A percentile compares a stretch with the other conserved stretches of the same genome.
These are phyloP conservation scores for Nomada hirtipes DNA, from an alignment of 2,888 invertebrate species.

Conservation along the genomic window DNA sequence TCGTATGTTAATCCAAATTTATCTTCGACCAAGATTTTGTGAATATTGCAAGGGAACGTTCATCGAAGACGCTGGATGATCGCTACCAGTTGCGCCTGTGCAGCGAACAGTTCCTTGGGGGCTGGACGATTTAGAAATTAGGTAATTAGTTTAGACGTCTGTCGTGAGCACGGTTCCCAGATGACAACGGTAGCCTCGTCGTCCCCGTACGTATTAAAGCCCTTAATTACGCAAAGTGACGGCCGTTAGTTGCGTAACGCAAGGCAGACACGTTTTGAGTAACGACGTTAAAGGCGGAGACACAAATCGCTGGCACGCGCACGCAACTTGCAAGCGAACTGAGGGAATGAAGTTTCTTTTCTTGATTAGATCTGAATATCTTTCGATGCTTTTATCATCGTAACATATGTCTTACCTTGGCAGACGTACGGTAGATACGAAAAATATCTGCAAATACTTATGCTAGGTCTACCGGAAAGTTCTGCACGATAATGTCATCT, in stretches of 20 bases:
- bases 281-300: constrained; percentile 51
- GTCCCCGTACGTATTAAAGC: constrained; percentile 24
- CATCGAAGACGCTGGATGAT: neutral
- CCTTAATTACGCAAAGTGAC: constrained; percentile 15
- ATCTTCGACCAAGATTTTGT: too few relatives aligned
- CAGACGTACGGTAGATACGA: too few relatives aligned
- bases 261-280: constrained; percentile 46
- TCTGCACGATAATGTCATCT: too few relatives aligned
- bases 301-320: constrained; percentile 44
- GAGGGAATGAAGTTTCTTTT: neutral
- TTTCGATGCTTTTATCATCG: neutral
- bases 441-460: too few relatives aligned
- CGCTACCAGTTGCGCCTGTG: constrained; percentile 22
- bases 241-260: constrained; percentile 32
- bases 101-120: neutral
- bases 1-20: too few relatives aligned
- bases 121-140: constrained; percentile 63
- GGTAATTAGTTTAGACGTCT: constrained; percentile 66
- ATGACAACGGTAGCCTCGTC: constrained; percentile 36
- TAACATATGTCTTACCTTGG: too few relatives aligned
- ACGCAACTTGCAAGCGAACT: neutral
- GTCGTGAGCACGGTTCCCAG: constrained; percentile 51
- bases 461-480: too few relatives aligned
- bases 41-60: too few relatives aligned
- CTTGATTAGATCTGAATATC: neutral